Evolutionary conservation across 2,113 vertebrate genomes (phyloP), one percentile per base, ranked within the genome.

Genomic region (Procavia capensis): DNA sequence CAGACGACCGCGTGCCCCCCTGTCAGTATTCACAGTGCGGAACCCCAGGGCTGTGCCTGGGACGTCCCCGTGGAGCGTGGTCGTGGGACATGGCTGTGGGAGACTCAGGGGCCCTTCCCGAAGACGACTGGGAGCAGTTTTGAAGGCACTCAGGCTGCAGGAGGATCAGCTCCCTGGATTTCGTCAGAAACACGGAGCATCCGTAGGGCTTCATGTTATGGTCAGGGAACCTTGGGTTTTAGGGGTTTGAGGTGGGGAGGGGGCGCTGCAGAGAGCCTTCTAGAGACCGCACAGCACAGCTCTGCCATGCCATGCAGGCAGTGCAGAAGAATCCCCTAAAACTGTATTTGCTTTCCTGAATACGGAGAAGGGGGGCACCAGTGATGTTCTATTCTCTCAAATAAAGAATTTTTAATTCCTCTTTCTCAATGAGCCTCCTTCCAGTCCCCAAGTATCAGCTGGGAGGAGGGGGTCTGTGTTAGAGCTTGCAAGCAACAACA

Each of bases 181-280:
- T 85, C 34, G 19, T 0, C 0, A 1, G 8, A 6, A 1, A 2
- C 57, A 36, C 6, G 11, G 4, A 19, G 34, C 19, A 3, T 19
- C 47, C 10, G 78, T 4, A 4, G 36, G 1, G 25, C n/a, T 34
- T 66, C 0, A 0, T 0, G 3, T 11, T 14, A 10, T 19, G 13
- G 50, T 54, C 50, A 11, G 14, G 2, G 36, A 39, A 34, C 17
- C 34, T 0, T 50, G 13, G 24, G 19, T 0, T 57, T 36, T 11
- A 5, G 47, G 11, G 9, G 0, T 0, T 20, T 20, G 14, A 31
- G 16, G 6, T 45, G 29, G 20, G 31, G 43, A 1, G 36, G 34
- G 17, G 47, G 41, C 59, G 9, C 0, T 6, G 29, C 20, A 5
- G 47, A 11, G 14, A 45, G 22, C 22, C 29, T 19, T 17, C 20